Evolutionary conservation across 2,113 vertebrate species (phyloP).

Genomic region (Kryptolebias marmoratus): DNA sequence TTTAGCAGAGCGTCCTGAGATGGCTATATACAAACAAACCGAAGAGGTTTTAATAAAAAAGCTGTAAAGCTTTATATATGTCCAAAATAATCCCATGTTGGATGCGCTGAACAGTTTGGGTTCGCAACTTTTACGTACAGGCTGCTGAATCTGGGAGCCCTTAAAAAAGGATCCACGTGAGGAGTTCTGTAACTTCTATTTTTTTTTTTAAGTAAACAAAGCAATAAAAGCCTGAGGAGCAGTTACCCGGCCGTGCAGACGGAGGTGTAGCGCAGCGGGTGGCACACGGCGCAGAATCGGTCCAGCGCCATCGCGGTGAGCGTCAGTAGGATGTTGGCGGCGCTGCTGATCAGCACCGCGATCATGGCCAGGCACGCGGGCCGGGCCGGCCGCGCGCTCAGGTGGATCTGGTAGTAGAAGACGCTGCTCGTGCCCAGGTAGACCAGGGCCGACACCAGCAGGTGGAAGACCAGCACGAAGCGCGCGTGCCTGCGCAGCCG

Average conservation of each 20-base stretch:
- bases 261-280: conserved; percentile 76
- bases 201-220: too few relatives aligned
- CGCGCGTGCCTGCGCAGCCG: conserved; percentile 74
- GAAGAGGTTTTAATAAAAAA: too few relatives aligned
- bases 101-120: too few relatives aligned
- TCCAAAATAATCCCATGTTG: too few relatives aligned
- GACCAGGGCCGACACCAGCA: conserved; percentile 76
- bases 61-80: too few relatives aligned
- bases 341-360: conserved; percentile 73
- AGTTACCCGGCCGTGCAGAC: conserved; percentile 11
- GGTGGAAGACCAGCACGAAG: conserved; percentile 81
- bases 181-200: too few relatives aligned
- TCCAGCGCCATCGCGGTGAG: conserved; percentile 82
- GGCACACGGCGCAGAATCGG: conserved; percentile 79
- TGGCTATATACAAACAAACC: too few relatives aligned
- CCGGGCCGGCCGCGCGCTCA: background rate
- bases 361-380: conserved; percentile 64
- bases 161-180: too few relatives aligned
- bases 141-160: too few relatives aligned
- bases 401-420: conserved; percentile 77
- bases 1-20: too few relatives aligned
- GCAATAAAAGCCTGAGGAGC: too few relatives aligned
- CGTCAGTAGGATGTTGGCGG: conserved; percentile 80
- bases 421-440: conserved; percentile 74
- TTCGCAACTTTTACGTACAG: too few relatives aligned